These are phyloP conservation scores for Drosophila ogumai DNA, from an alignment of 1,140 invertebrate species.

Conservation along the genomic window DNA sequence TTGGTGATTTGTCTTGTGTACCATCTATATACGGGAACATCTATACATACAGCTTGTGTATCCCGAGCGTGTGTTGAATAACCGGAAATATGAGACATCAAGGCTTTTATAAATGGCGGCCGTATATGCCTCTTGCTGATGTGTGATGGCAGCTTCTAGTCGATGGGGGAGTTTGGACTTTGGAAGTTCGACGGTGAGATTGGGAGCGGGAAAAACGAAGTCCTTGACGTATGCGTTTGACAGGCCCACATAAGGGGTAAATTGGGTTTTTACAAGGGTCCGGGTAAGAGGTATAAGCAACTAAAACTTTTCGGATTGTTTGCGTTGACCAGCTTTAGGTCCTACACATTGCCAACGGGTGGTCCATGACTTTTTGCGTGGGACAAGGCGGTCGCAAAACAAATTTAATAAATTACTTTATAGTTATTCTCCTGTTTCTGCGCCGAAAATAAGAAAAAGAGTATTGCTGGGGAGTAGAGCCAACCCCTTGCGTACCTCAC, in stretches of 20 bases:
- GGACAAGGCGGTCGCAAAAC: constrained; percentile 42
- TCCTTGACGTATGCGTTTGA: constrained; percentile 76
- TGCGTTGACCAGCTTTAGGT: constrained; percentile 46
- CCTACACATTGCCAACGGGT: constrained; percentile 1
- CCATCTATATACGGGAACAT: constrained; percentile 16
- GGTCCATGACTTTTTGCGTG: constrained; percentile 39
- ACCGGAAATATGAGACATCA: constrained; percentile 83
- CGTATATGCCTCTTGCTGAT: constrained; percentile 62
- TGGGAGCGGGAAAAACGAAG: constrained; percentile 6
- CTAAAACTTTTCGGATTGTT: constrained; percentile 62
- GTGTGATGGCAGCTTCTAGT: constrained; percentile 60
- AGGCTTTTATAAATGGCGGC: constrained; percentile 81
- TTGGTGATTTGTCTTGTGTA: constrained; percentile 53
- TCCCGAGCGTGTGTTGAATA: constrained; percentile 61
- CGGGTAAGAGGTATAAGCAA: constrained; percentile 7
- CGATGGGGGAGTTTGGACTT: constrained; percentile 15
- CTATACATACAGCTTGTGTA: constrained; percentile 11
- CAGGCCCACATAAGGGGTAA: constrained; percentile 77
- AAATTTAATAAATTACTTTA: constrained; percentile 82
- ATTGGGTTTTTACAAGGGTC: constrained; percentile 70
- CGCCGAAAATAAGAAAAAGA: constrained; percentile 2
- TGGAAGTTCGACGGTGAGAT: constrained; percentile 22
- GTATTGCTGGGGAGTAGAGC: constrained; percentile 4
- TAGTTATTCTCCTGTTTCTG: constrained; percentile 66
- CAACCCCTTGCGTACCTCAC: constrained; percentile 44